These are phyloP conservation scores for Electrophaes corylata DNA, from an alignment of 2,888 invertebrate genomes.

Conservation along the genomic window DNA sequence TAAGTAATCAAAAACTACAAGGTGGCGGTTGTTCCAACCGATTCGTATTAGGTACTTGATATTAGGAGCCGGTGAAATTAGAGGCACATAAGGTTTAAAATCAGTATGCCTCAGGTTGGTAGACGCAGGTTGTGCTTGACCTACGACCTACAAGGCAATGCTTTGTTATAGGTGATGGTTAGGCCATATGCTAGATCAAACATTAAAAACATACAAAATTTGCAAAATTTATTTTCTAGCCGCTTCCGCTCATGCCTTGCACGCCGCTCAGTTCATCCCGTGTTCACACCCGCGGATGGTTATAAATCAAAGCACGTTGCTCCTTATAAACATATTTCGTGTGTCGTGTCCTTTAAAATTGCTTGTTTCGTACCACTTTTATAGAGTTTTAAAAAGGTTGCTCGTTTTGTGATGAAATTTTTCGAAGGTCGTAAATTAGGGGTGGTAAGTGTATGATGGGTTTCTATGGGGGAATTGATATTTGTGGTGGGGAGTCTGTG, in stretches of 20 bases:
- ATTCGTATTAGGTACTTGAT: too few relatives aligned
- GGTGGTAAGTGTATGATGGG: conserved; percentile 19
- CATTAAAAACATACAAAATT: too few relatives aligned
- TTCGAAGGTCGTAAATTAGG: conserved; percentile 24
- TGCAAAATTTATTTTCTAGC: background rate
- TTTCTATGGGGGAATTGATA: conserved; percentile 22
- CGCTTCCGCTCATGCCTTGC: conserved; percentile 14
- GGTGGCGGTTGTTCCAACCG: too few relatives aligned
- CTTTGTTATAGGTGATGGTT: too few relatives aligned
- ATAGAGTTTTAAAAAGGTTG: conserved; percentile 35
- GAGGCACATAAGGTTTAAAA: too few relatives aligned
- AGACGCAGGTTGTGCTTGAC: too few relatives aligned
- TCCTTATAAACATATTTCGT: conserved; percentile 79
- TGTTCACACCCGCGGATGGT: conserved; percentile 60
- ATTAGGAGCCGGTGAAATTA: too few relatives aligned
- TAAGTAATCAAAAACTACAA: too few relatives aligned
- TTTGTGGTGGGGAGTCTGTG: conserved; percentile 14
- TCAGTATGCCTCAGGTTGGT: too few relatives aligned
- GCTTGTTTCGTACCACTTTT: conserved; percentile 55
- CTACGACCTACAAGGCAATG: too few relatives aligned
- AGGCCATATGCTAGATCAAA: too few relatives aligned
- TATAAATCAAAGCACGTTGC: conserved; percentile 79
- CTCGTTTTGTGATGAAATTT: conserved; percentile 37
- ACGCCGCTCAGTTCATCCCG: conserved; percentile 29
- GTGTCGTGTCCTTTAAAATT: conserved; percentile 71